Percentiles rank a stretch among this genome's conserved stretches.
Evolutionary conservation across 1,140 invertebrate genomes (phyloP).

Genomic region (Trialeurodes vaporariorum): DNA sequence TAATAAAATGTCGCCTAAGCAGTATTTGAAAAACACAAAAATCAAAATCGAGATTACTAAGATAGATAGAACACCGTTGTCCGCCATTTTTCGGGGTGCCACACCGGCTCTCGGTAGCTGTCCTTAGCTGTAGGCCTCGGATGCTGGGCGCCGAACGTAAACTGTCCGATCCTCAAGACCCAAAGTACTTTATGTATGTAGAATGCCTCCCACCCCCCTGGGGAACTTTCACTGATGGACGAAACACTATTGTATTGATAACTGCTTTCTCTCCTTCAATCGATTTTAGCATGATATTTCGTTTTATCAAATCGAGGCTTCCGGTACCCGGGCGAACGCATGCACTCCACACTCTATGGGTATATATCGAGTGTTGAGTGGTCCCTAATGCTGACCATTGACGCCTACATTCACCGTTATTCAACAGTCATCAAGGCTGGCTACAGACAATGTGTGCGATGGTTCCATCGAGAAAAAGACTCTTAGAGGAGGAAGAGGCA

Average conservation of each 20-base stretch:
- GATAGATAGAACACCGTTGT: constrained; percentile 20
- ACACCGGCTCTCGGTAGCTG: too few relatives aligned
- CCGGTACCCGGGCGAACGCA: too few relatives aligned
- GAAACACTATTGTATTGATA: background rate
- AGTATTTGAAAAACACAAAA: constrained; percentile 26
- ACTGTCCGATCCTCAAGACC: background rate
- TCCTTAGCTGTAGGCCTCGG: background rate
- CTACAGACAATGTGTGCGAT: too few relatives aligned
- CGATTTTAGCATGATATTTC: background rate
- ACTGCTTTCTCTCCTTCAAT: background rate
- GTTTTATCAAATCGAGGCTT: too few relatives aligned
- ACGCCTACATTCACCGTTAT: too few relatives aligned
- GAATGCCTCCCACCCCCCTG: background rate
- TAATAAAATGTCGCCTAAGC: constrained; percentile 16
- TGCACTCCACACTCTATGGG: too few relatives aligned
- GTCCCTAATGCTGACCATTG: too few relatives aligned
- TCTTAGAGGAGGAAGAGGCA: too few relatives aligned
- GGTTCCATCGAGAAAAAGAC: too few relatives aligned
- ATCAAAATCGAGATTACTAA: constrained; percentile 22
- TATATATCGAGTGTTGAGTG: too few relatives aligned
- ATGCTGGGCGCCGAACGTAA: background rate
- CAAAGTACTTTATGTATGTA: background rate
- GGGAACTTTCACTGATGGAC: background rate
- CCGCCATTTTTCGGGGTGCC: constrained; percentile 10
- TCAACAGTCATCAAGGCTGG: too few relatives aligned